Evolutionary conservation across 1,140 invertebrate genomes (phyloP).

Genomic region (Halictus rubicundus): DNA sequence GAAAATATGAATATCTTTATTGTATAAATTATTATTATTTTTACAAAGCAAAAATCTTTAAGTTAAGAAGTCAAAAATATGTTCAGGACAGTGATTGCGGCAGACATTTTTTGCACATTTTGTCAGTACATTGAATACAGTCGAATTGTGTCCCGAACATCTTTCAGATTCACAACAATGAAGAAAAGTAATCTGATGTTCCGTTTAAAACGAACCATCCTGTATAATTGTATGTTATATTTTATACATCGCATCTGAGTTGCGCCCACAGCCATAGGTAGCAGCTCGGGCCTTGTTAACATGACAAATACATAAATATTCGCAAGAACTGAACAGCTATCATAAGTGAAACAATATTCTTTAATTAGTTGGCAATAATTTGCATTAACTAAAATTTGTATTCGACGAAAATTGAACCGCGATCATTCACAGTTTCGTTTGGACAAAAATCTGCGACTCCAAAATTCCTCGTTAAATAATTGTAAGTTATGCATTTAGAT

Average conservation of each 20-base stretch:
- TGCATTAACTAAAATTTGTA: background rate
- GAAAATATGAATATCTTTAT: background rate
- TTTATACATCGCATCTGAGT: conserved; percentile 76
- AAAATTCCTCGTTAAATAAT: background rate
- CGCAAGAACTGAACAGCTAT: conserved; percentile 9
- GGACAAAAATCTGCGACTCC: no score
- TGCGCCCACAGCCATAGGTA: conserved; percentile 73
- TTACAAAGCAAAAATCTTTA: no score
- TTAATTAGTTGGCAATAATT: background rate
- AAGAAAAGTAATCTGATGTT: conserved; percentile 15
- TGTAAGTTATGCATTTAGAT: background rate
- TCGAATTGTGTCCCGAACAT: background rate
- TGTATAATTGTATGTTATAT: conserved; percentile 64
- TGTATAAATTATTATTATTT: background rate
- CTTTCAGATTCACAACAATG: background rate
- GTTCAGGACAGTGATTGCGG: background rate
- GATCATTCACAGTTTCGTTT: background rate
- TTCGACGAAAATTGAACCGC: background rate
- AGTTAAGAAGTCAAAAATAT: background rate
- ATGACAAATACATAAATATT: conserved; percentile 36
- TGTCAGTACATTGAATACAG: background rate
- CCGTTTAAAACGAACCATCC: conserved; percentile 20
- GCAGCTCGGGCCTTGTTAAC: conserved; percentile 73
- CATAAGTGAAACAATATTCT: conserved; percentile 8
- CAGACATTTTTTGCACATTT: background rate